A percentile compares a stretch with the other conserved stretches of the same genome.
phyloP scores from a whole-genome alignment of 2,797 vertebrate genomes.

The Scomberomorus guttatus region DNA sequence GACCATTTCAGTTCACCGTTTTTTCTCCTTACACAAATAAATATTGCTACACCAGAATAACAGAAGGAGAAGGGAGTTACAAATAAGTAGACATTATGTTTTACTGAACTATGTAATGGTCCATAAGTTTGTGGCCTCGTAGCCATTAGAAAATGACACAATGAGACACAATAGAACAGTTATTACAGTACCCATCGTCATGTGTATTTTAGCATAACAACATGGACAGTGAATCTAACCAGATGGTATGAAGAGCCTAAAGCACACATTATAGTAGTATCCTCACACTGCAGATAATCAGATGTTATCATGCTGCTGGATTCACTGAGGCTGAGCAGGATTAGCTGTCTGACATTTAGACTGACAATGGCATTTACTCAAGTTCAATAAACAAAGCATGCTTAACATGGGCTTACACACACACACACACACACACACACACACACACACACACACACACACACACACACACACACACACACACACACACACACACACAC shows the following conservation, averaged over 20 bases:
- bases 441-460: not conserved
- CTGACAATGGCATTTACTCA: slow-evolving; percentile 39
- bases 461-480: not conserved
- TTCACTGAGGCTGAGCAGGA: slow-evolving; percentile 13
- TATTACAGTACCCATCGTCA: not conserved
- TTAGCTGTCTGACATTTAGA: slow-evolving; percentile 55
- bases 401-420: slow-evolving; percentile 6
- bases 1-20: slow-evolving; percentile 24
- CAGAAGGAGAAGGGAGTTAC: not conserved
- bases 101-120: not conserved
- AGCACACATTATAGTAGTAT: not conserved
- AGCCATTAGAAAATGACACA: not conserved
- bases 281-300: slow-evolving; percentile 3
- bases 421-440: not conserved
- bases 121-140: not conserved
- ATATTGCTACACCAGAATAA: not conserved
- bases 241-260: not conserved
- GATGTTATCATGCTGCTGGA: slow-evolving; percentile 19
- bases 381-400: slow-evolving; percentile 36
- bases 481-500: not conserved
- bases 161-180: not conserved
- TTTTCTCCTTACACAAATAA: not conserved
- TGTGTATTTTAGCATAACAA: not conserved
- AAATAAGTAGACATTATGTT: not conserved
- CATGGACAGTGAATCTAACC: not conserved